Conservation (phyloP, 2,888 invertebrate species). For the Chouioia cunea region DNA sequence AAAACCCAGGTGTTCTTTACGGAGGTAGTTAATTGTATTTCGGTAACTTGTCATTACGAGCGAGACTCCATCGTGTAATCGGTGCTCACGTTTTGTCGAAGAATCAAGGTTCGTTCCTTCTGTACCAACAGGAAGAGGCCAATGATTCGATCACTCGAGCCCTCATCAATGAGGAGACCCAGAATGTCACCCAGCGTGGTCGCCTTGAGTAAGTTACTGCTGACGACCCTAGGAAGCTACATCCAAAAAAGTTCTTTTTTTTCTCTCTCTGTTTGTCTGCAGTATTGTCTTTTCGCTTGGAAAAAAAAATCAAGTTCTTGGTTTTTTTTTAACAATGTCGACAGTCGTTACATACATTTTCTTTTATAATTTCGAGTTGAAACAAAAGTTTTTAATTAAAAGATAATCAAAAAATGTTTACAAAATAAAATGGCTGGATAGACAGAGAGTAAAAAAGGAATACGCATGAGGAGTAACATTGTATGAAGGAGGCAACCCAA, state of each 20-base stretch:
- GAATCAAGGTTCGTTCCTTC: conserved; percentile 66
- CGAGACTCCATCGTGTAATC: conserved; percentile 57
- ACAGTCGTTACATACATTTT: too few relatives aligned
- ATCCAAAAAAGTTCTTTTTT: too few relatives aligned
- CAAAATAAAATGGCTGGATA: neutral
- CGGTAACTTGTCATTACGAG: conserved; percentile 49
- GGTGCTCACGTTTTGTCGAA: conserved; percentile 65
- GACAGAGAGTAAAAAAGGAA: neutral
- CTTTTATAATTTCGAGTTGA: too few relatives aligned
- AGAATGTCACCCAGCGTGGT: conserved; percentile 59
- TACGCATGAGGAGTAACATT: too few relatives aligned
- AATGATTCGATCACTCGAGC: conserved; percentile 75
- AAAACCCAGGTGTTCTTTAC: conserved; percentile 93
- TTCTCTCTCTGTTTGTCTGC: neutral
- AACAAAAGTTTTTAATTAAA: too few relatives aligned
- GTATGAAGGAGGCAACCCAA: neutral
- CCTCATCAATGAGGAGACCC: conserved; percentile 71
- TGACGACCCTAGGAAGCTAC: too few relatives aligned
- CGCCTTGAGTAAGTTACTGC: conserved; percentile 66
- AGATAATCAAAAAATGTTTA: too few relatives aligned
- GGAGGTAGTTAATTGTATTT: conserved; percentile 71
- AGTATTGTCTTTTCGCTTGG: too few relatives aligned
- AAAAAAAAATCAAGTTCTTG: too few relatives aligned
- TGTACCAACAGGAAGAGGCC: conserved; percentile 75
- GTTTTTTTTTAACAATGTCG: too few relatives aligned